Evolutionary conservation across 92 coral and sea anemone species (phyloP).

Genomic region (Virgularia gustaviana): DNA sequence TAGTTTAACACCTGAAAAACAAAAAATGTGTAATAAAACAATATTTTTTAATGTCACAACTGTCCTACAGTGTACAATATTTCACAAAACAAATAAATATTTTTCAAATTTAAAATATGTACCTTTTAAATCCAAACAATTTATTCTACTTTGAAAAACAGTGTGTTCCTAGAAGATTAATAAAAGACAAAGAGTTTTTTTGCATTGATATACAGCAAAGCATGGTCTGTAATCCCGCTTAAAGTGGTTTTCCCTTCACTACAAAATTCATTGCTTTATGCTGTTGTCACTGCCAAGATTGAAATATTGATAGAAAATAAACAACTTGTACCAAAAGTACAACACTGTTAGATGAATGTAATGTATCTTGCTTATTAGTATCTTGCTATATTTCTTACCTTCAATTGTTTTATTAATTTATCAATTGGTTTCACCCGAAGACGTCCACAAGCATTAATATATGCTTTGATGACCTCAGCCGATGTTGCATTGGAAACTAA

Average conservation of each 20-base stretch:
- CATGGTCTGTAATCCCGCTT: too few relatives aligned
- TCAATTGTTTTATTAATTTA: slow-evolving; percentile 81
- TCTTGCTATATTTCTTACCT: slow-evolving; percentile 61
- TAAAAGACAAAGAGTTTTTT: neutral
- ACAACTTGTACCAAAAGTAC: too few relatives aligned
- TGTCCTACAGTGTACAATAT: neutral
- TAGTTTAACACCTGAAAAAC: slow-evolving; percentile 65
- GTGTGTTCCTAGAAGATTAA: slow-evolving; percentile 68
- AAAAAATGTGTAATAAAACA: neutral
- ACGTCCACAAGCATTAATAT: slow-evolving; percentile 64
- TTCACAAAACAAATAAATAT: neutral
- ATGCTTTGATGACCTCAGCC: slow-evolving; percentile 77
- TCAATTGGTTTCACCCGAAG: slow-evolving; percentile 84
- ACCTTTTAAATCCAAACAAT: slow-evolving; percentile 89
- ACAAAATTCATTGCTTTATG: too few relatives aligned
- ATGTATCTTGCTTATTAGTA: too few relatives aligned
- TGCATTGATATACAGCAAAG: neutral
- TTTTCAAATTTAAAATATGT: neutral
- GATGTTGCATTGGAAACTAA: slow-evolving; percentile 74
- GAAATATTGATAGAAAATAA: too few relatives aligned
- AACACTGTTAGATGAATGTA: too few relatives aligned
- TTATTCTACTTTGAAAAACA: slow-evolving; percentile 68
- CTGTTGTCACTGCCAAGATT: too few relatives aligned
- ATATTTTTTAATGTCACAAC: neutral
- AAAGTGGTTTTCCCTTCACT: too few relatives aligned